phyloP scores from a whole-genome alignment of 2,888 invertebrate genomes.

The Lamproptera curius region DNA sequence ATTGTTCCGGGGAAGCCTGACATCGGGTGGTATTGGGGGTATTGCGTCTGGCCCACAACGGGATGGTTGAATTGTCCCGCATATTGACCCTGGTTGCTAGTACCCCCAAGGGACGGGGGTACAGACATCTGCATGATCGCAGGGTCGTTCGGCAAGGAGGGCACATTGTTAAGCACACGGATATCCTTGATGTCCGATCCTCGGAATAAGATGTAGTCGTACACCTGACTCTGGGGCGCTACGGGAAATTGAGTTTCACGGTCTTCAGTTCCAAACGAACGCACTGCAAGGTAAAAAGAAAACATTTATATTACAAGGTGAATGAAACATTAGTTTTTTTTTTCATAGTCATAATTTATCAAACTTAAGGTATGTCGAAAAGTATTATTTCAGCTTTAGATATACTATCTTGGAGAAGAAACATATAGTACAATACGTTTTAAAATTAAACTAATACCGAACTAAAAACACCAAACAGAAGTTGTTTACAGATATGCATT shows the following conservation, averaged over 20 bases:
- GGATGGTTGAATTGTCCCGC: slow-evolving; percentile 83
- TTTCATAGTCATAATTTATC: slow-evolving; percentile 12
- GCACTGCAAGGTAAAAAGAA: slow-evolving; percentile 84
- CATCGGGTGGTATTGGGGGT: slow-evolving; percentile 71
- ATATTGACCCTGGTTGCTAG: slow-evolving; percentile 80
- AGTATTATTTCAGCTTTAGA: too few species aligned
- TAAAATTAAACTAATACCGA: too few species aligned
- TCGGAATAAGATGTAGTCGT: slow-evolving; percentile 98
- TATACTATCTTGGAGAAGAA: too few species aligned
- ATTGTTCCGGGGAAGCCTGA: slow-evolving; percentile 71
- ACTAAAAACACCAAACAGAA: slow-evolving; percentile 16
- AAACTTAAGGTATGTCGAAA: too few species aligned
- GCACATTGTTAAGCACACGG: slow-evolving; percentile 93
- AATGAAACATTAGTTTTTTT: neutral
- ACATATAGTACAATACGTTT: too few species aligned
- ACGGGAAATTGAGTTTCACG: slow-evolving; percentile 97
- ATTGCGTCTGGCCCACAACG: slow-evolving; percentile 80
- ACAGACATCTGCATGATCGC: slow-evolving; percentile 96
- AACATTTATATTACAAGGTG: neutral
- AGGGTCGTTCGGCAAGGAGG: slow-evolving; percentile 95
- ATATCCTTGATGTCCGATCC: slow-evolving; percentile 99
- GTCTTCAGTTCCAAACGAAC: slow-evolving; percentile 99
- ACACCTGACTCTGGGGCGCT: slow-evolving; percentile 97
- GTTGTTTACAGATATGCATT: slow-evolving; percentile 36
- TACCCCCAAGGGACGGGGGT: slow-evolving; percentile 82